These are phyloP conservation scores for Solea solea DNA, from an alignment of 2,113 vertebrate species.

Conservation along the genomic window DNA sequence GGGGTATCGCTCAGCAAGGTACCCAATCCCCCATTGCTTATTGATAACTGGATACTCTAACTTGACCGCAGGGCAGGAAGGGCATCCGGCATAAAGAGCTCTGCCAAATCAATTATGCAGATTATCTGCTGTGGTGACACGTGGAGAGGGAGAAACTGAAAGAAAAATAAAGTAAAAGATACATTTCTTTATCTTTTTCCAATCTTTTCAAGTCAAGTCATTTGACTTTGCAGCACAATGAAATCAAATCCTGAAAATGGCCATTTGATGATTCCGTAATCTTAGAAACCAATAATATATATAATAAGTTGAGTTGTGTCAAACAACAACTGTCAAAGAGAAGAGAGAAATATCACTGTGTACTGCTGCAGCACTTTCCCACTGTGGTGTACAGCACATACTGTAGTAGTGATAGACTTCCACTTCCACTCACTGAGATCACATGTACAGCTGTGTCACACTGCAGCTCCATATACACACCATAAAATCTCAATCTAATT, in stretches of 20 bases:
- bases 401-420: slow-evolving; percentile 12
- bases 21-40: too few relatives aligned
- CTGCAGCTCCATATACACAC: slow-evolving; percentile 31
- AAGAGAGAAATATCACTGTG: too few relatives aligned
- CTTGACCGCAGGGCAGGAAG: too few relatives aligned
- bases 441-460: slow-evolving; percentile 42
- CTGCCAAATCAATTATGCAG: too few relatives aligned
- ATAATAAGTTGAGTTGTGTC: slow-evolving; percentile 2
- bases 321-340: too few relatives aligned
- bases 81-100: too few relatives aligned
- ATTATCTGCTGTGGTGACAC: too few relatives aligned
- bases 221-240: background rate
- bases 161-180: too few relatives aligned
- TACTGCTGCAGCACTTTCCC: slow-evolving; percentile 1
- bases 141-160: too few relatives aligned
- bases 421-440: slow-evolving; percentile 27
- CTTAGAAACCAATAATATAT: slow-evolving; percentile 5
- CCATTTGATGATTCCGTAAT: background rate
- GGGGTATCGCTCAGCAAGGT: too few relatives aligned
- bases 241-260: background rate
- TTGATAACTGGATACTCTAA: too few relatives aligned
- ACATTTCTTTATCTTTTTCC: background rate
- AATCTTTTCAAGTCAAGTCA: background rate
- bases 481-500: slow-evolving; percentile 48
- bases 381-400: background rate